Conservation (phyloP, 2,113 vertebrate genomes). For the Chamaetylas fuelleborni region DNA sequence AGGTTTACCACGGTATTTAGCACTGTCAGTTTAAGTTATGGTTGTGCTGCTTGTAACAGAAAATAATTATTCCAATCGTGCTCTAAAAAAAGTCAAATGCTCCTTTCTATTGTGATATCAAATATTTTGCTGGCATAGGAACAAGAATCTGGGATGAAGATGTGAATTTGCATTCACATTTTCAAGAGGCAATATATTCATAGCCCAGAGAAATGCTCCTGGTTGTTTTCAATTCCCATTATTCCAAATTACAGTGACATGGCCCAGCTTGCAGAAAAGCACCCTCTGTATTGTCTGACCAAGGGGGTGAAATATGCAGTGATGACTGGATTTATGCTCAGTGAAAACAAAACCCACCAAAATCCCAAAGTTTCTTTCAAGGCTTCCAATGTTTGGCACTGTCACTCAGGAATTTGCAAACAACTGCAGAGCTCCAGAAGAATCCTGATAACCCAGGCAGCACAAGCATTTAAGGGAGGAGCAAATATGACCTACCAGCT, state of each 20-base stretch:
- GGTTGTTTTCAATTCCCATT: background rate
- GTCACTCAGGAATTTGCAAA: background rate
- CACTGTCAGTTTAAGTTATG: background rate
- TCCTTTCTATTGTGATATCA: background rate
- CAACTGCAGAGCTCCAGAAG: background rate
- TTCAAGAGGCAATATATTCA: slow-evolving; percentile 10
- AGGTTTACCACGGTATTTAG: background rate
- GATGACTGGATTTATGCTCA: background rate
- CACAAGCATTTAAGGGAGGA: background rate
- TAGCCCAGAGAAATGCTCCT: background rate
- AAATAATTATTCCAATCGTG: background rate
- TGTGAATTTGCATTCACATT: background rate
- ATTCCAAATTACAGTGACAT: background rate
- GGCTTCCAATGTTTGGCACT: background rate
- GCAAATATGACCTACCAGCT: background rate
- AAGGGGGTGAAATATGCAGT: background rate
- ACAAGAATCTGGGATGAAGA: background rate
- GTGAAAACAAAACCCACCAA: background rate
- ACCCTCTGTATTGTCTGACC: background rate
- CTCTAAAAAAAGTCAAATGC: background rate
- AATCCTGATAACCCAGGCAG: background rate
- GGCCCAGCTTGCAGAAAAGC: background rate
- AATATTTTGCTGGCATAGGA: background rate
- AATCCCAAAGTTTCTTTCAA: background rate
- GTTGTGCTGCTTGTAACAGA: background rate